Base-by-base conservation (phyloP, 1,140 invertebrate species). In the Paralvinella palmiformis region DNA sequence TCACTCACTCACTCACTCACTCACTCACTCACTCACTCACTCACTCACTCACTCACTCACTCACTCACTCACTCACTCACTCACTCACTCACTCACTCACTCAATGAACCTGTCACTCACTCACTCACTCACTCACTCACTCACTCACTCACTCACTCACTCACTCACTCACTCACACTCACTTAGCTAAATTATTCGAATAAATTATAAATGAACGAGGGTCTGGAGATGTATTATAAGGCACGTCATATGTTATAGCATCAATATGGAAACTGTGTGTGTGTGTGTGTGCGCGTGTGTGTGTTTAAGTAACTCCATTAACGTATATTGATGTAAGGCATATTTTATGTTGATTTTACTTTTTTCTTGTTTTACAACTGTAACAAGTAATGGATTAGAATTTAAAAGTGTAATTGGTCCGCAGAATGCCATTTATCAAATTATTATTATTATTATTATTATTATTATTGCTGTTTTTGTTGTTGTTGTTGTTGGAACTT, bases 41-140 rank as follows among this genome's bases (percentile, higher is more conserved):
- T 17, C 57, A 13, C 32, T 17, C 27, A 59, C 17, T n/a, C 27
- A 27, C 22, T 17, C 57, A 27, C 17, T 17, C 57, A 27, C 32
- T 17, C 57, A 59, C 17, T 22, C 27, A 59, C 57, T 5, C 57
- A 59, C 57, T 36, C 32, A 59, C 57, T 59, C 57, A 59, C 17
- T n/a, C 29, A 61, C 37, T 44, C n/a, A 41, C 15, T 61, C 59
- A 53, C 37, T 41, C 17, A 61, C 35, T 45, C 27, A 22, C 13
- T 29, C 45, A 62, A 10, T 57, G 31, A 41, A 20, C 57, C 62
- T 36, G 20, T 62, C 61, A 62, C 61, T 52, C 61, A 62, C 63
- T 48, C 24, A 45, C 24, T 57, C 50, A 41, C 35, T 63, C 62
- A 57, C 35, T 62, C 61, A 62, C 61, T 52, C 61, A 62, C 63